phyloP scores from a whole-genome alignment of 2,113 vertebrate species.

The Peucedramus taeniatus region DNA sequence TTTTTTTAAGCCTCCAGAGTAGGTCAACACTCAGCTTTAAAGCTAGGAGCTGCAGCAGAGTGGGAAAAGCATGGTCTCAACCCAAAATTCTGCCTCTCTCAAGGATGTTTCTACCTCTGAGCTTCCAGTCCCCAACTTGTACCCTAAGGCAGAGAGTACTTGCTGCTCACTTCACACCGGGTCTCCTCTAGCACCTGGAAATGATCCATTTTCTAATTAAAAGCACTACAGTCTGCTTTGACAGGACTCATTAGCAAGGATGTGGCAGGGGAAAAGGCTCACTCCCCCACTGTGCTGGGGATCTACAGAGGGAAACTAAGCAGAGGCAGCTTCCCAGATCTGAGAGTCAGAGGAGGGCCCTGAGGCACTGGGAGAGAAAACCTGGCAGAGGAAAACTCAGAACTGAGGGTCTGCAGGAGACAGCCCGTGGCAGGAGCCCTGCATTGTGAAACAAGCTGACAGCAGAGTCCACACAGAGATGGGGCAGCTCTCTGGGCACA shows the following conservation, averaged over 20 bases:
- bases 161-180: neutral
- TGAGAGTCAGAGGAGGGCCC: neutral
- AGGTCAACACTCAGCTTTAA: neutral
- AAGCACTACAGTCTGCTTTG: neutral
- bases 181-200: neutral
- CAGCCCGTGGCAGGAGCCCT: accelerated
- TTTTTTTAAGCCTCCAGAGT: neutral
- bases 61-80: neutral
- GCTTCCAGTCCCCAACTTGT: neutral
- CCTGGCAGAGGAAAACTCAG: neutral
- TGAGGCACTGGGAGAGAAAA: neutral
- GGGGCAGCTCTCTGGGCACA: neutral
- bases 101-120: neutral
- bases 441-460: neutral
- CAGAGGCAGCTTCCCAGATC: neutral
- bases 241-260: neutral
- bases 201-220: neutral
- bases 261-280: neutral
- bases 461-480: neutral
- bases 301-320: neutral
- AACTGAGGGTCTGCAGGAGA: neutral
- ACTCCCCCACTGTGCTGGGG: neutral
- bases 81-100: neutral
- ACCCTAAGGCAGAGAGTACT: neutral
- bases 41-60: neutral